These are phyloP conservation scores for Hapalemur alaotrensis DNA, from an alignment of 2,797 vertebrate genomes.

Conservation along the genomic window DNA sequence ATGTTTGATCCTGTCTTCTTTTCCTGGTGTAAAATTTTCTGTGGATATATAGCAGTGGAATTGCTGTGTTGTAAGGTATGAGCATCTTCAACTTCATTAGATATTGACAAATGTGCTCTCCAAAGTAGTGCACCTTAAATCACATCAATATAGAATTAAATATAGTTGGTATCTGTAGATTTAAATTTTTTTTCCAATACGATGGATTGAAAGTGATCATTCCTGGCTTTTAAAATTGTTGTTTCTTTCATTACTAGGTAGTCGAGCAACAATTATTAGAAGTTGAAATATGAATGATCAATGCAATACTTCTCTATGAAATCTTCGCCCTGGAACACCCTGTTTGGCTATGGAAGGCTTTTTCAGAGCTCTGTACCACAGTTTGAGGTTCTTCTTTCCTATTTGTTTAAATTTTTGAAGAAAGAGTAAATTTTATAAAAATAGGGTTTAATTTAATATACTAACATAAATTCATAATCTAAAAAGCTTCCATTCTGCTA, in stretches of 20 bases:
- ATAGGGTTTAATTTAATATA: neutral
- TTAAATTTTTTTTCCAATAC: neutral
- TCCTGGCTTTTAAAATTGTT: neutral
- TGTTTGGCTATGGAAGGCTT: neutral
- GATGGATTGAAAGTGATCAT: neutral
- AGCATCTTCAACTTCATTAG: neutral
- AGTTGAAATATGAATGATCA: no score
- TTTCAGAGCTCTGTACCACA: neutral
- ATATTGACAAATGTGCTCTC: neutral
- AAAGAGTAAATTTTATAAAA: neutral
- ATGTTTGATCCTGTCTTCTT: neutral
- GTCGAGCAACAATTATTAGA: neutral
- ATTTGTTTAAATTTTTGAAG: neutral
- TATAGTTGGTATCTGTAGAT: neutral
- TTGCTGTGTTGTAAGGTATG: neutral
- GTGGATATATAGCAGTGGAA: neutral
- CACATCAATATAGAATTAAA: neutral
- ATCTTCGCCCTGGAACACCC: neutral
- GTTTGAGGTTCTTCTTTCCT: neutral
- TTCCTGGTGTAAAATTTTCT: neutral
- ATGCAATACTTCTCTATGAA: neutral
- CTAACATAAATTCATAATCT: neutral
- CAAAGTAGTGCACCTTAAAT: neutral
- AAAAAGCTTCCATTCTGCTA: neutral
- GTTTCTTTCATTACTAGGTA: neutral